Evolutionary conservation across 2,113 vertebrate genomes (phyloP).

Genomic region (Burhinus bistriatus): DNA sequence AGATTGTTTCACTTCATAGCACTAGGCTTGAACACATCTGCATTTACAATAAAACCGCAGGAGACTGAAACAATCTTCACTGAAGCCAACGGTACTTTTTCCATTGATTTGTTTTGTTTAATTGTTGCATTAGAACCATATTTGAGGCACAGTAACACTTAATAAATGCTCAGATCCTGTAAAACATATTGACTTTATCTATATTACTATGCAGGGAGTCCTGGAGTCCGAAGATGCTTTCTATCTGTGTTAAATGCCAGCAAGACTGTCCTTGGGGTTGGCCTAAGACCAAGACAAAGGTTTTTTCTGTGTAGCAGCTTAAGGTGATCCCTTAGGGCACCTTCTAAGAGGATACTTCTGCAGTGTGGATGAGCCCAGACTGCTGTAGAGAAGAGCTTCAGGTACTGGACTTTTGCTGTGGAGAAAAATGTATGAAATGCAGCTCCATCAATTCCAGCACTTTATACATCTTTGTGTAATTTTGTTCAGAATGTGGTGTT

Average conservation of each 20-base stretch:
- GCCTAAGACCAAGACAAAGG: not conserved
- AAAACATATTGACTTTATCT: not conserved
- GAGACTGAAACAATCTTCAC: not conserved
- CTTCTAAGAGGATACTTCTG: not conserved
- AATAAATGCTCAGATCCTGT: slow-evolving; percentile 16
- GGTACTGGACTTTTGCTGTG: not conserved
- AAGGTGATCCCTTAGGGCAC: not conserved
- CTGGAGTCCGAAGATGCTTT: not conserved
- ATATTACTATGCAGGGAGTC: not conserved
- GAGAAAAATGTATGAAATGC: not conserved
- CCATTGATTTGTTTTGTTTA: slow-evolving; percentile 1
- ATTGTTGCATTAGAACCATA: not conserved
- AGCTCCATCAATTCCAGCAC: not conserved
- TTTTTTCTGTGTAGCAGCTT: not conserved
- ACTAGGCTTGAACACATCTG: not conserved
- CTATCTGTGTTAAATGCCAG: not conserved
- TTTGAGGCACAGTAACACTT: not conserved
- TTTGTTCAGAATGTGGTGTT: not conserved
- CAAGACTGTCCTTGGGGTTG: not conserved
- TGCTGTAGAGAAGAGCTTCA: not conserved
- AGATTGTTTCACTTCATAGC: not conserved
- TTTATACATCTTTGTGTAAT: not conserved
- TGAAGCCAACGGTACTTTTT: not conserved
- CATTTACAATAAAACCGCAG: not conserved
- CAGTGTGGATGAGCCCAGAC: not conserved